Evolutionary conservation across 2,888 invertebrate species (phyloP), one percentile per base, ranked within the genome.

Genomic region (Phyto melanocephala): DNA sequence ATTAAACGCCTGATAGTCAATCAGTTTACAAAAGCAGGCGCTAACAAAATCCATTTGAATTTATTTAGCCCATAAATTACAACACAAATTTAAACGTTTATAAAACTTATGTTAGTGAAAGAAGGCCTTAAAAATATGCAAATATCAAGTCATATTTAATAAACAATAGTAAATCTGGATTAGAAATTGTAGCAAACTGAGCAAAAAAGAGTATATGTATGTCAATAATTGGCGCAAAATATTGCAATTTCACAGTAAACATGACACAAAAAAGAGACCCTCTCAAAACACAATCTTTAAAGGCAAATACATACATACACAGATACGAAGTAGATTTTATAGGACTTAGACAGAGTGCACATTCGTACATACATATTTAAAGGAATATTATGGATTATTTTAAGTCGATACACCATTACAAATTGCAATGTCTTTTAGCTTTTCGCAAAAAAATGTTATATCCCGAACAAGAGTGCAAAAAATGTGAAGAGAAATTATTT

Each of bases 201-300:
- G 11, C 13, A 45, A 37, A 1, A 8, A 11, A 17, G 28, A 10
- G 15, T 42, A 52, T 22, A 72, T 47, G 67, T 77, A 81, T 74
- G 62, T 56, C 68, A 74, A 47, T 68, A 68, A 77, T 77, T 68
- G 52, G 20, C 28, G 63, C 67, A 72, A 68, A 68, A 74, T 81
- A 72, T 81, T 77, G 56, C 72, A 77, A 81, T 81, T 81, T 81
- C 77, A 81, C 74, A 72, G 56, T 50, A 62, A 63, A 68, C 15
- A 35, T 77, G 77, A 8, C 50, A 52, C n/a, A 67, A 54, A 72
- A 52, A 45, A 76, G 1, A 56, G 24, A 6, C 63, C 45, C 45
- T 37, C 40, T 17, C 24, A 42, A 52, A 54, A 28, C n/a, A 8
- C 17, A 35, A 65, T 33, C 15, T 17, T 24, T 50, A n/a, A n/a